phyloP scores from a whole-genome alignment of 2,113 vertebrate species.

The Rana temporaria region DNA sequence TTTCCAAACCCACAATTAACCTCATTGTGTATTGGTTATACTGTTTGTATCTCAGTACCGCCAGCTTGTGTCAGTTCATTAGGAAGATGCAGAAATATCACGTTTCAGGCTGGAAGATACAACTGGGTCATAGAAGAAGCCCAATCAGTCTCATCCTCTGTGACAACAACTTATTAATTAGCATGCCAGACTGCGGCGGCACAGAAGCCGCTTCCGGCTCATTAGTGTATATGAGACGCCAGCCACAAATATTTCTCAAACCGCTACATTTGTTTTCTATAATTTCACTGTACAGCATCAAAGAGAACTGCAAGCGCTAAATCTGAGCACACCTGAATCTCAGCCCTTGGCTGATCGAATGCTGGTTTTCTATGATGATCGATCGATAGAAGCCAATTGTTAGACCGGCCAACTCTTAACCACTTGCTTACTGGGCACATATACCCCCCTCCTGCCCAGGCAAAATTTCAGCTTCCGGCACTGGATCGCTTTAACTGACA shows the following conservation, averaged over 20 bases:
- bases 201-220: not conserved
- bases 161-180: slow-evolving; percentile 1
- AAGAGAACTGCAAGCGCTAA: not conserved
- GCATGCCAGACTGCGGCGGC: not conserved
- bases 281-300: no score
- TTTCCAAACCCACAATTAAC: not conserved
- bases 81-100: not conserved
- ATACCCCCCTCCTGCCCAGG: no score
- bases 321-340: no score
- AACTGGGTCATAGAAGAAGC: not conserved
- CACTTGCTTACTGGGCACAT: no score
- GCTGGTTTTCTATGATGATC: no score
- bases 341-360: no score
- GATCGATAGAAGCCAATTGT: no score
- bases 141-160: not conserved
- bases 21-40: not conserved
- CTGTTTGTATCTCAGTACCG: no score
- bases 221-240: not conserved
- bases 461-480: no score
- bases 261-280: not conserved
- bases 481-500: no score
- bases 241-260: not conserved
- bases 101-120: not conserved
- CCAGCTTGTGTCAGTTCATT: not conserved
- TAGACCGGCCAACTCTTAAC: no score